A percentile compares a stretch with the other conserved stretches of the same genome.
Evolutionary conservation across 2,888 invertebrate genomes (phyloP).

Genomic region (Ornithoptera priamus): DNA sequence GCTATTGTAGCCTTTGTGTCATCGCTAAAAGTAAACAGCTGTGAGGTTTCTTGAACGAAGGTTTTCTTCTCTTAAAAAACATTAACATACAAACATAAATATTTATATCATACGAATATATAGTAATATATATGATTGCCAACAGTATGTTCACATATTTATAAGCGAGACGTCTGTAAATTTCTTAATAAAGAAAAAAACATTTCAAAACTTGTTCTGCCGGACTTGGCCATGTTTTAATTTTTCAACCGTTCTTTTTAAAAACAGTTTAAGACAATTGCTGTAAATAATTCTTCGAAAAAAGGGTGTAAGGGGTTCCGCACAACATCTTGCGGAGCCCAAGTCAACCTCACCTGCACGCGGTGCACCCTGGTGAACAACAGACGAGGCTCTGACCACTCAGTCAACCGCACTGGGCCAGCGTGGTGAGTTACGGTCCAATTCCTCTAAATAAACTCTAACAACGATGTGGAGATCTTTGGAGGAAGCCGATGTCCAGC

Average conservation of each 20-base stretch:
- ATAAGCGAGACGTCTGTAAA: conserved; percentile 10
- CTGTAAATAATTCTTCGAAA: neutral
- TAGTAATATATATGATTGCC: conserved; percentile 12
- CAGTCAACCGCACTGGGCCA: no score
- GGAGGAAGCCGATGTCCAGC: no score
- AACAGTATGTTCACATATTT: conserved; percentile 14
- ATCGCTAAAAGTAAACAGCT: neutral
- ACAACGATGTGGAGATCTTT: no score
- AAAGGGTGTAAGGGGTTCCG: no score
- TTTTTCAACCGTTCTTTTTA: neutral
- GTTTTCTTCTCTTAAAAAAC: neutral
- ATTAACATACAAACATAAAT: neutral
- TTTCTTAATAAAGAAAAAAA: conserved; percentile 12
- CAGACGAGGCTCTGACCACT: no score
- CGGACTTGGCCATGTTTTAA: neutral
- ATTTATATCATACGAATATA: neutral
- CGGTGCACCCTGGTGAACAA: no score
- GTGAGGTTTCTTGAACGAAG: neutral
- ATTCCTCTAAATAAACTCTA: no score
- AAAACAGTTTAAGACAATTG: neutral
- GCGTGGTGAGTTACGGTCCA: no score
- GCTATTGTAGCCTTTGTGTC: neutral
- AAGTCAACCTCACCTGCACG: no score
- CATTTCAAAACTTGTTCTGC: conserved; percentile 9
- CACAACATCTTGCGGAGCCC: no score